phyloP scores from a whole-genome alignment of 2,797 vertebrate species.

The Aselliscus stoliczkanus region DNA sequence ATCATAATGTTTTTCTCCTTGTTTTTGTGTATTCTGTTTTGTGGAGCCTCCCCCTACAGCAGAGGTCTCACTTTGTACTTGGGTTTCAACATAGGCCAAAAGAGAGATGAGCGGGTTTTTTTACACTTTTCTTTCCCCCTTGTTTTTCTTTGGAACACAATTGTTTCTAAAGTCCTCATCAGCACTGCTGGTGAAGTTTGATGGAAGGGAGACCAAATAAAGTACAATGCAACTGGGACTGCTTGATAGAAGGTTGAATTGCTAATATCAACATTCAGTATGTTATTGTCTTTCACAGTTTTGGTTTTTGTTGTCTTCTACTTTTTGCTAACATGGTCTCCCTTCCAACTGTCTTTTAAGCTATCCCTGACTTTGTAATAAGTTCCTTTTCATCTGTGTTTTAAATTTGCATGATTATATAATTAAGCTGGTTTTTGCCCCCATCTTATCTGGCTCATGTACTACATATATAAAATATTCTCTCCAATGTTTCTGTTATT shows the following conservation, averaged over 20 bases:
- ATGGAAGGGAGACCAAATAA: neutral
- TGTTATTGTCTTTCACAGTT: neutral
- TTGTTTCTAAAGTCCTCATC: neutral
- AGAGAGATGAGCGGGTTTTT: neutral
- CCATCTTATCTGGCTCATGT: neutral
- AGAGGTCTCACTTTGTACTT: neutral
- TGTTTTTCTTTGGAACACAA: neutral
- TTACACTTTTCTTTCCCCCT: neutral
- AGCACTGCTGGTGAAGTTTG: neutral
- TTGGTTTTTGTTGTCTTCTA: neutral
- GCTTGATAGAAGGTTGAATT: neutral
- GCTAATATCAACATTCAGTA: neutral
- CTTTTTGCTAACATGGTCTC: neutral
- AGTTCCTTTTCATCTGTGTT: neutral
- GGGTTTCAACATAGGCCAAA: neutral
- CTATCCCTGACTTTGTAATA: neutral
- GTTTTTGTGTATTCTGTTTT: neutral
- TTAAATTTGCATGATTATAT: neutral
- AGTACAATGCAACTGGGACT: neutral
- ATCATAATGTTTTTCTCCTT: neutral
- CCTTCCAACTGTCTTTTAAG: neutral
- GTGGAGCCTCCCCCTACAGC: accelerated
- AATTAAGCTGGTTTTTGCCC: neutral
- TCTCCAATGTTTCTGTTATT: neutral
- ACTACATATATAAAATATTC: neutral